Evolutionary conservation across 2,888 invertebrate species (phyloP), one percentile per base, ranked within the genome.

Genomic region (Imbricaverruca yamaguchii): DNA sequence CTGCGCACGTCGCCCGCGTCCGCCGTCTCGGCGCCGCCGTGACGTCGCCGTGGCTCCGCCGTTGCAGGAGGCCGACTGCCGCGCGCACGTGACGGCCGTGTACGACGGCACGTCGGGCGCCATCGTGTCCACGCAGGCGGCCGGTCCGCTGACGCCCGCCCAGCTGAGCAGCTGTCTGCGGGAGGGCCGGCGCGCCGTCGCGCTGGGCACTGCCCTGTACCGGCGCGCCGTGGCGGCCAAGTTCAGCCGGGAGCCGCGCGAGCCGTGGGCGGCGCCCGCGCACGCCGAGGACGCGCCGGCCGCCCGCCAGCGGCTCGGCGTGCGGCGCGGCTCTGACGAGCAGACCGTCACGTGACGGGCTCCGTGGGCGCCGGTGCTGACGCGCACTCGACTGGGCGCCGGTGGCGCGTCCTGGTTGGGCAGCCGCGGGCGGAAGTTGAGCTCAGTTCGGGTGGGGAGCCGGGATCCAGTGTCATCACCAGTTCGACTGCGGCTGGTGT

Each of bases 261-360:
- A 74, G 53, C 69, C 69, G 53, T 74, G 69, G 69, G 69, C 69
- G 69, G 39, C n/a, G 15, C 69, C 69, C 53, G 3, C 69, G 53
- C 39, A 53, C 53, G 69, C 69, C 15, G 69, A 74, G 53, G 69
- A 74, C 69, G 15, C 25, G 53, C 53, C 69, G 11, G 53, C 18
- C 6, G 25, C 69, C 4, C 9, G 39, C 53, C 69, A 18, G 53
- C 69, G 69, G 53, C 69, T 8, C 18, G 69, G 69, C 25, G 23
- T 21, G 53, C n/a, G n/a, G n/a, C n/a, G n/a, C n/a, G n/a, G n/a
- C n/a, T n/a, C n/a, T n/a, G n/a, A n/a, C n/a, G n/a, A n/a, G n/a
- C n/a, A n/a, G n/a, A n/a, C n/a, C n/a, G n/a, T n/a, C n/a, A n/a
- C n/a, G n/a, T n/a, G n/a, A n/a, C n/a, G n/a, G n/a, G n/a, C n/a